A percentile compares a stretch with the other conserved stretches of the same genome.
Conservation (phyloP, 2,888 invertebrate species). For the Leptopilina drosophilae region DNA sequence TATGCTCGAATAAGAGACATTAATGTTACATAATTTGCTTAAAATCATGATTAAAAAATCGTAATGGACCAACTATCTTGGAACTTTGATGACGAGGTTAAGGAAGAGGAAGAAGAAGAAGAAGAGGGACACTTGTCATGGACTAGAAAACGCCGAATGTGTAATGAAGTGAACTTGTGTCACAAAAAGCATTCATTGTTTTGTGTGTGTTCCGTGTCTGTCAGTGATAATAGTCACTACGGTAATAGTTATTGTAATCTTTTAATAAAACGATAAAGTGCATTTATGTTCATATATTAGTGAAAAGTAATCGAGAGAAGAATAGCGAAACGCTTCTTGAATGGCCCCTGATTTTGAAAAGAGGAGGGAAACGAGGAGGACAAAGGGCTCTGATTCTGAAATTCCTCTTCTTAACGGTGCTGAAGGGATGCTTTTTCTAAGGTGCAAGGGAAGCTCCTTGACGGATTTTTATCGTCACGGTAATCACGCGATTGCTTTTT, state of each 20-base stretch:
- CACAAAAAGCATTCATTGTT: constrained; percentile 35
- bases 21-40: constrained; percentile 2
- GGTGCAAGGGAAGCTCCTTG: constrained; percentile 62
- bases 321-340: constrained; percentile 54
- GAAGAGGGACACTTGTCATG: constrained; percentile 28
- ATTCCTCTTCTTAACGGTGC: constrained; percentile 18
- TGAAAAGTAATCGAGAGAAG: background rate
- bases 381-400: constrained; percentile 36
- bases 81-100: constrained; percentile 7
- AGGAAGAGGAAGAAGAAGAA: constrained; percentile 31
- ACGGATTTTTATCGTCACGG: constrained; percentile 69
- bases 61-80: constrained; percentile 23
- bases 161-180: constrained; percentile 34
- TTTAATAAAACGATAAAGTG: constrained; percentile 23
- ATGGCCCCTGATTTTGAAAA: constrained; percentile 74
- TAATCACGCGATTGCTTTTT: constrained; percentile 54
- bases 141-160: constrained; percentile 35
- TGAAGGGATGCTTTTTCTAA: constrained; percentile 68
- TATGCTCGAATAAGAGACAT: background rate
- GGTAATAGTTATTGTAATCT: constrained; percentile 21
- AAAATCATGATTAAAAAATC: constrained; percentile 12
- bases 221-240: background rate
- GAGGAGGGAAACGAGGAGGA: constrained; percentile 68
- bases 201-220: constrained; percentile 31
- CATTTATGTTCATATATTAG: background rate